Conservation (phyloP, 2,113 vertebrate genomes). For the Gymnogyps californianus region DNA sequence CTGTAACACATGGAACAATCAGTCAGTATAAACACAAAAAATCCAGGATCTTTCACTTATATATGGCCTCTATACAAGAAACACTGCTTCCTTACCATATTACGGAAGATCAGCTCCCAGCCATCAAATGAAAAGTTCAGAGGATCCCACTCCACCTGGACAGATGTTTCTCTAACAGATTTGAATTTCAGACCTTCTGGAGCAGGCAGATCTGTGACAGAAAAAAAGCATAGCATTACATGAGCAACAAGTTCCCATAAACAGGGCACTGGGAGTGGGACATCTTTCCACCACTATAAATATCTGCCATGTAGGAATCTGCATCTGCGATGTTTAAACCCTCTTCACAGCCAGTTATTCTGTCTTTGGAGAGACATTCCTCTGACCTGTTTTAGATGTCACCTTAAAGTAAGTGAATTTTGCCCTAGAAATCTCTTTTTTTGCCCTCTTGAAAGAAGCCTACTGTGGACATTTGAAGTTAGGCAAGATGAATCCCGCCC, state of each 20-base stretch:
- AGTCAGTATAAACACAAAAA: not conserved
- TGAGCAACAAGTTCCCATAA: not conserved
- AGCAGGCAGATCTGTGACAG: conserved; percentile 85
- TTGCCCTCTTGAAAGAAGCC: not conserved
- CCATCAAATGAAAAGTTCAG: conserved; percentile 91
- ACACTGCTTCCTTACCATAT: conserved; percentile 77
- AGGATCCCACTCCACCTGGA: conserved; percentile 96
- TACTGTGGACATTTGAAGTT: not conserved
- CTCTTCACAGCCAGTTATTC: not conserved
- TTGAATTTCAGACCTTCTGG: conserved; percentile 96
- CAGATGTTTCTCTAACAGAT: conserved; percentile 89
- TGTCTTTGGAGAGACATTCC: not conserved
- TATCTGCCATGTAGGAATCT: not conserved
- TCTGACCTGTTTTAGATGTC: not conserved
- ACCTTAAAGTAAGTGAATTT: not conserved
- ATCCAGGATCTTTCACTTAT: not conserved
- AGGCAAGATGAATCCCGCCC: not conserved
- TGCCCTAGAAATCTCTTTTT: not conserved
- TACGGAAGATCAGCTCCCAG: conserved; percentile 94
- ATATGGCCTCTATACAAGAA: fast-evolving
- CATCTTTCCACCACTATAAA: not conserved
- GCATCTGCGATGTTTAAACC: not conserved
- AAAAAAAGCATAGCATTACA: not conserved
- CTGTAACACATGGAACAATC: conserved; percentile 68
- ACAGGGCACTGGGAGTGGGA: fast-evolving